A percentile compares a stretch with the other conserved stretches of the same genome.
Evolutionary conservation across 2,113 vertebrate genomes (phyloP).

Genomic region (Phrynocephalus versicolor): DNA sequence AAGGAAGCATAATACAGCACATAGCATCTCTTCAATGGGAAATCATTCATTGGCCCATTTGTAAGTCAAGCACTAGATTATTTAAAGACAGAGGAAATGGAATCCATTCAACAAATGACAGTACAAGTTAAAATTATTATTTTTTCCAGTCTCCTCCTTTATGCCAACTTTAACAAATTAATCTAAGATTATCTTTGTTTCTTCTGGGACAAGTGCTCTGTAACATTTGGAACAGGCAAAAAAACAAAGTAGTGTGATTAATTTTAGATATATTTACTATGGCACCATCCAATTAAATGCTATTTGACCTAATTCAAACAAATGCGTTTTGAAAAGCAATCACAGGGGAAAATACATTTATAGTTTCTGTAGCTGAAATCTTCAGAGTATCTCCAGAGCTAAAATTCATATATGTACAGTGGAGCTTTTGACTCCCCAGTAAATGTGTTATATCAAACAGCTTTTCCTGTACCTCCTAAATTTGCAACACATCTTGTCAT

Average conservation of each 20-base stretch:
- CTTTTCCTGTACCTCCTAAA: not conserved
- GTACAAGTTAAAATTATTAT: not conserved
- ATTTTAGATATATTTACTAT: not conserved
- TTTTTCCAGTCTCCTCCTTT: not conserved
- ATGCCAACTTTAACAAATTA: constrained; percentile 2
- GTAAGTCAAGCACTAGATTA: not conserved
- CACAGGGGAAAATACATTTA: not conserved
- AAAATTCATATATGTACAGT: not conserved
- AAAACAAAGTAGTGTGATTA: not conserved
- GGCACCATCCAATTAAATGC: not conserved
- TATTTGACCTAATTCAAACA: not conserved
- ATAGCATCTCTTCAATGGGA: constrained; percentile 3
- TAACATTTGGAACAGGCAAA: not conserved
- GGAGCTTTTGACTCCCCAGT: not conserved
- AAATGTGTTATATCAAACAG: not conserved
- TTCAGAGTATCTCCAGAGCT: not conserved
- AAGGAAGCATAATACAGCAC: not conserved
- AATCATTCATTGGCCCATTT: constrained; percentile 16
- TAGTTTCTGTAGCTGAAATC: not conserved
- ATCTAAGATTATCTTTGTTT: not conserved
- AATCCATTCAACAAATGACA: not conserved
- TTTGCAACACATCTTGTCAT: not conserved
- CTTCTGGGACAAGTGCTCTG: not conserved
- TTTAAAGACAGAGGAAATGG: constrained; percentile 12
- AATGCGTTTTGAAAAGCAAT: not conserved